These are phyloP conservation scores for Calliphora vomitoria DNA, from an alignment of 2,888 invertebrate genomes.

Conservation along the genomic window DNA sequence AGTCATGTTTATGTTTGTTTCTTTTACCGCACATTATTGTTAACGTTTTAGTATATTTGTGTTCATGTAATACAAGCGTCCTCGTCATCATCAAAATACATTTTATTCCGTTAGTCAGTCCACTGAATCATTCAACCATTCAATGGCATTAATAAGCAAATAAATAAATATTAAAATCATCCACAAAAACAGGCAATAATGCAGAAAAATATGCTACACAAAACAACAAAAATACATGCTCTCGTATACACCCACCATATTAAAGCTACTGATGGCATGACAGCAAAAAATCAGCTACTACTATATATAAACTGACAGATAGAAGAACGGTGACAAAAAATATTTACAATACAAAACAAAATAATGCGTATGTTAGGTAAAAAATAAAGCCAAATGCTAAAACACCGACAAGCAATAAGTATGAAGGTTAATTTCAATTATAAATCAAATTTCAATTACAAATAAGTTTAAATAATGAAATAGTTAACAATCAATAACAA, in stretches of 20 bases:
- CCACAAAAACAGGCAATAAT: conserved; percentile 19
- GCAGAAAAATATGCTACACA: conserved; percentile 13
- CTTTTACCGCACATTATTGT: not conserved
- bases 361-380: not conserved
- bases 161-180: conserved; percentile 41
- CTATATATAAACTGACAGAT: conserved; percentile 24
- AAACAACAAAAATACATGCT: not conserved
- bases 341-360: not conserved
- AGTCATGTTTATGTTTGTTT: conserved; percentile 31
- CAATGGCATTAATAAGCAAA: conserved; percentile 15
- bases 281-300: conserved; percentile 16
- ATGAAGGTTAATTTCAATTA: conserved; percentile 11
- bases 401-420: not conserved
- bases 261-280: conserved; percentile 36
- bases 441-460: not conserved
- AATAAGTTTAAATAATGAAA: conserved; percentile 9
- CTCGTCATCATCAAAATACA: conserved; percentile 11
- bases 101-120: conserved; percentile 25
- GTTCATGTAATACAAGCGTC: not conserved
- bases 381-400: not conserved
- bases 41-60: not conserved
- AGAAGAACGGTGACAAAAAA: conserved; percentile 22
- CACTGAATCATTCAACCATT: conserved; percentile 9
- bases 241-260: conserved; percentile 21
- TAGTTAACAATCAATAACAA: conserved; percentile 19